Evolutionary conservation across 2,888 invertebrate genomes (phyloP).

Genomic region (Caenorhabditis sp.): DNA sequence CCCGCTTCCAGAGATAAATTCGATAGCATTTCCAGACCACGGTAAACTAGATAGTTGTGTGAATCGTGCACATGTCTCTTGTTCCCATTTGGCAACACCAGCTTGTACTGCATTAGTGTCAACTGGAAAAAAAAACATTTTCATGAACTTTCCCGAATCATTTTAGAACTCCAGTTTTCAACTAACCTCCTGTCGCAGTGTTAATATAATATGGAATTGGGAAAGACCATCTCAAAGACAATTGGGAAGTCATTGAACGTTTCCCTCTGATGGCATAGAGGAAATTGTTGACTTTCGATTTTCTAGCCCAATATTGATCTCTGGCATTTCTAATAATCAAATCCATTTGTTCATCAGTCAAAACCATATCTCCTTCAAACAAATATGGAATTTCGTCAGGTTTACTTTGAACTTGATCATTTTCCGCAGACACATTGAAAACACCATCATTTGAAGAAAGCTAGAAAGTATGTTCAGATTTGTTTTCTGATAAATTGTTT

Average conservation of each 20-base stretch:
- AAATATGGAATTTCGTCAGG: conserved; percentile 59
- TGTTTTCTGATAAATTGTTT: background rate
- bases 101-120: conserved; percentile 49
- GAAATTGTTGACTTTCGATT: conserved; percentile 14
- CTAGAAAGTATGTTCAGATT: background rate
- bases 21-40: conserved; percentile 29
- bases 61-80: conserved; percentile 61
- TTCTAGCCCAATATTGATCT: conserved; percentile 48
- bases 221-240: conserved; percentile 47
- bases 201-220: conserved; percentile 60
- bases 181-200: conserved; percentile 50
- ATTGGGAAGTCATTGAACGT: conserved; percentile 53
- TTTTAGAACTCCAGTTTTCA: background rate
- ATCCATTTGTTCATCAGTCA: conserved; percentile 60
- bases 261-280: conserved; percentile 26
- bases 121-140: conserved; percentile 32
- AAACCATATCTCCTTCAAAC: conserved; percentile 68
- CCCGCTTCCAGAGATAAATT: conserved; percentile 56
- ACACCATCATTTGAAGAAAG: conserved; percentile 1
- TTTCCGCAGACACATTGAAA: background rate
- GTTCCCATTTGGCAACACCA: conserved; percentile 59
- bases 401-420: conserved; percentile 8
- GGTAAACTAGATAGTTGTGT: conserved; percentile 32
- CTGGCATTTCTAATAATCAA: conserved; percentile 42
- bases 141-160: no score